These are phyloP conservation scores for Pterocles gutturalis DNA, from an alignment of 2,113 vertebrate genomes.

Conservation along the genomic window DNA sequence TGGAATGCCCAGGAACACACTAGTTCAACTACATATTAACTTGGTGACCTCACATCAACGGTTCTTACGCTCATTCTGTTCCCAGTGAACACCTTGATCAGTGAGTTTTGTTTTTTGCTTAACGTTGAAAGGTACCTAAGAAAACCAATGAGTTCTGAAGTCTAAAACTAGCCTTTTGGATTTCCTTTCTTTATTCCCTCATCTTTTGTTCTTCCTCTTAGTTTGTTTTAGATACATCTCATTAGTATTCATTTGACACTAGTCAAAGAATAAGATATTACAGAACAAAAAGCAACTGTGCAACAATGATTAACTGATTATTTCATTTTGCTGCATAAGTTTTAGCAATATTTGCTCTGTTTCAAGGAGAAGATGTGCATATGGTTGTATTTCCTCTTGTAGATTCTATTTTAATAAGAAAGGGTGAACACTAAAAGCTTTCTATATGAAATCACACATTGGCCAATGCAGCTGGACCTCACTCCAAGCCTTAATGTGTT, in stretches of 20 bases:
- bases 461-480: fast-evolving
- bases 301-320: neutral
- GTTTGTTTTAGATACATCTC: neutral
- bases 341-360: neutral
- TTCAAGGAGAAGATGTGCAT: neutral
- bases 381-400: neutral
- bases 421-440: neutral
- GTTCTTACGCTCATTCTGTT: neutral
- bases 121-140: neutral
- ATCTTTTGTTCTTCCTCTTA: neutral
- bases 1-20: neutral
- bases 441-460: neutral
- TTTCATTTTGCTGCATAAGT: neutral
- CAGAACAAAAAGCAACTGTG: neutral
- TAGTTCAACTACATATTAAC: neutral
- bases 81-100: neutral
- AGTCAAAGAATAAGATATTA: neutral
- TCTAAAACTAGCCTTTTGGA: neutral
- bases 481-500: neutral
- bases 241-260: neutral
- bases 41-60: neutral
- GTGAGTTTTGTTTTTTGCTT: neutral
- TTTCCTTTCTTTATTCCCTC: neutral
- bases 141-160: neutral
- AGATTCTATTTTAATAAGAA: neutral